Evolutionary conservation across 2,113 vertebrate species (phyloP), one percentile per base, ranked within the genome.

Genomic region (Caretta caretta): DNA sequence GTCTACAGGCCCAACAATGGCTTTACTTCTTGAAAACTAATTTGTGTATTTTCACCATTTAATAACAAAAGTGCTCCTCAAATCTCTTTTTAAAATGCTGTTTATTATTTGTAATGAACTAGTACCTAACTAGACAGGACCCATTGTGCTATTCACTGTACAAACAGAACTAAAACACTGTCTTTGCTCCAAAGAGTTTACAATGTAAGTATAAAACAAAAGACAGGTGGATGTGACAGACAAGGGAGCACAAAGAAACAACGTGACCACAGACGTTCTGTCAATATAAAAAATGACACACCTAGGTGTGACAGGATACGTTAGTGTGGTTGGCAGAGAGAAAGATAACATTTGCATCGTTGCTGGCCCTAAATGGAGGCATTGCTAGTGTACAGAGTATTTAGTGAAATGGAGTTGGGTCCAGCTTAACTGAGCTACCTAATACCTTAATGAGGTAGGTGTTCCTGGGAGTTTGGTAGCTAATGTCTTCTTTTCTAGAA

Each of bases 111-210:
- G n/a, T 54, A 62, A 2, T 3, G 6, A 4, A 82, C 31, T 9
- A 46, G 20, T 11, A 9, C 5, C 48, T 83, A 38, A 51, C 51
- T 57, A 24, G 25, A 10, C 51, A 50, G 57, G 17, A 56, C 42
- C 3, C 62, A 25, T 27, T 9, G 10, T 0, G 0, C 8, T 75
- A 59, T 8, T 4, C 82, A 75, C 76, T 10, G 0, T 49, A 1
- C 8, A 72, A 81, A 56, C 50, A 22, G 38, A 22, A 29, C 31
- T 14, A 65, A 35, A 65, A 35, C 14, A 35, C 57, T 29, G 13
- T 65, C 59, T 65, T 65, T 56, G 72, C 22, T 17, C 10, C 65
- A 50, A 0, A 0, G 3, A 7, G 38, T 35, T 88, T 83, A 80
- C 48, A 20, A 8, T 25, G 24, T 57, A 38, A 17, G 31, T 2